Evolutionary conservation across 2,888 invertebrate genomes (phyloP), one percentile per base, ranked within the genome.

Genomic region (Tanytarsus gracilentus): DNA sequence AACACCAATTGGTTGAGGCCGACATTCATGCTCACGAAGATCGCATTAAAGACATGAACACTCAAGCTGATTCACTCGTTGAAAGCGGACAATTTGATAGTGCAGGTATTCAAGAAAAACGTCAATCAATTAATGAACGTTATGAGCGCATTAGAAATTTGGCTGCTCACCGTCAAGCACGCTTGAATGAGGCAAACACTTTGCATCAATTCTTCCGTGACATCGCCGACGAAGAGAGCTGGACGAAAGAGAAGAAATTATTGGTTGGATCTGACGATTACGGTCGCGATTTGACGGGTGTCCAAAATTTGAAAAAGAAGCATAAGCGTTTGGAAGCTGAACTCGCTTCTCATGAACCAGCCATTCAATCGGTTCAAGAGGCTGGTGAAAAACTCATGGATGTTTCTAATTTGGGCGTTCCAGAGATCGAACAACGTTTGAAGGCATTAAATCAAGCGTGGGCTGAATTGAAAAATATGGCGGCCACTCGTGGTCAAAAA

Each of bases 161-260:
- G 66, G 94, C 96, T 55, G 89, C 91, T 48, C 91, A 95, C 70
- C 82, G 98, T 50, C 90, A 95, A 69, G 88, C 90, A 7, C 80
- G 94, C 29, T 80, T 99, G 62, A 90, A 93, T 73, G 98, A 99
- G 75, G 97, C 98, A 40, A 90, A 96, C 71, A 97, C 96, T 5
- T 81, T 99, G 70, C 98, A 99, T 75, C 98, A 99, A 77, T 99
- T 99, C 87, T 94, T 98, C 83, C 79, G 98, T 60, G 98, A 99
- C 72, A 96, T 99, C 71, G 98, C 98, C 64, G 98, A 99, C 71
- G 98, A 99, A 76, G 98, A 99, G 76, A 94, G 95, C 6, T 99
- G 98, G 98, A 98, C 99, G 73, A 98, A 96, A 72, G 98, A 99
- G 73, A 99, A 98, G 82, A 97, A 98, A 70, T 78, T 99, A 26